phyloP scores from a whole-genome alignment of 2,113 vertebrate species.

The Ia io region DNA sequence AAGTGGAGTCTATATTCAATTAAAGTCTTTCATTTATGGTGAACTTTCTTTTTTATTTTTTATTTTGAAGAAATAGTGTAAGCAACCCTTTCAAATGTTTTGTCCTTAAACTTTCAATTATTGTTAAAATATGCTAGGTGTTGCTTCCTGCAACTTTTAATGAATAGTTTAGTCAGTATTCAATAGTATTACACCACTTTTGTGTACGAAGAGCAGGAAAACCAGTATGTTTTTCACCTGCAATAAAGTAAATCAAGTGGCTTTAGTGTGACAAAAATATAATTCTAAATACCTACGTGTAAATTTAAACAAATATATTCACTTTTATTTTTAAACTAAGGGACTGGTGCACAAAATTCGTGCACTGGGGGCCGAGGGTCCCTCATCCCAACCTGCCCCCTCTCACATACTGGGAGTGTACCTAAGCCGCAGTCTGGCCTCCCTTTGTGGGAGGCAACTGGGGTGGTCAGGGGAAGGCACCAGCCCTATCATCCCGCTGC shows the following conservation, averaged over 20 bases:
- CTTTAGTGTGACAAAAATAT: neutral
- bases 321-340: neutral
- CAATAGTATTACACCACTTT: neutral
- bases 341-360: no score
- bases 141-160: neutral
- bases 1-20: neutral
- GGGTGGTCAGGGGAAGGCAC: no score
- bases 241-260: neutral
- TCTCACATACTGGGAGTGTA: no score
- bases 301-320: neutral
- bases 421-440: no score
- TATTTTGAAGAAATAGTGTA: neutral
- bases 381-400: no score
- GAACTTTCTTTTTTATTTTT: neutral
- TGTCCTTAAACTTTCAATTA: neutral
- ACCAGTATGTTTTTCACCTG: neutral
- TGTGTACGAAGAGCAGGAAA: neutral
- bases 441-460: no score
- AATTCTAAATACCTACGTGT: neutral
- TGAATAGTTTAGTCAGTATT: neutral
- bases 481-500: no score
- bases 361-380: no score
- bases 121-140: accelerated
- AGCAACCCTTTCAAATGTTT: neutral
- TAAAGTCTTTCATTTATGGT: neutral